These are phyloP conservation scores for Entelurus aequoreus DNA, from an alignment of 2,113 vertebrate species.

Conservation along the genomic window DNA sequence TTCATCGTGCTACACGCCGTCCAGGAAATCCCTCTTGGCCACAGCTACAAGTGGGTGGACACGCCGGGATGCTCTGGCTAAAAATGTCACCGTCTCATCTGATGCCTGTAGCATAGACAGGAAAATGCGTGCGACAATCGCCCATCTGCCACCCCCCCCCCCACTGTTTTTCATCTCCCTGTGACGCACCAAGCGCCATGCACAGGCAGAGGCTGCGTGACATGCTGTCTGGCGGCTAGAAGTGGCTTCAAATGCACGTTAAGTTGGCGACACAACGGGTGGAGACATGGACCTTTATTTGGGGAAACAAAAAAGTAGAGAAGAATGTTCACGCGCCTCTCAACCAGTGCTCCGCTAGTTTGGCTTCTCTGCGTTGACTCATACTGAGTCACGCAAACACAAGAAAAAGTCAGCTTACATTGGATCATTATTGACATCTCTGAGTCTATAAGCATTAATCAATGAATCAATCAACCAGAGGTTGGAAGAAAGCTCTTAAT, in stretches of 20 bases:
- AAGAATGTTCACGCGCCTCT: too few relatives aligned
- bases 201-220: constrained; percentile 62
- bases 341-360: too few relatives aligned
- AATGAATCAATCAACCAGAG: too few relatives aligned
- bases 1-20: constrained; percentile 11
- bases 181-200: constrained; percentile 68
- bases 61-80: constrained; percentile 40
- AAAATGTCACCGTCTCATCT: constrained; percentile 67
- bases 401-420: too few relatives aligned
- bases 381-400: too few relatives aligned
- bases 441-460: too few relatives aligned
- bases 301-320: too few relatives aligned
- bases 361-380: too few relatives aligned
- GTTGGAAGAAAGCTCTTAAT: too few relatives aligned
- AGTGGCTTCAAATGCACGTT: constrained; percentile 31
- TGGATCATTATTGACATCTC: too few relatives aligned
- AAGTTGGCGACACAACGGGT: too few relatives aligned
- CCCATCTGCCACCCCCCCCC: constrained; percentile 36
- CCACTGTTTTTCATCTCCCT: constrained; percentile 52
- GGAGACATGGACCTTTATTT: neutral
- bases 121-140: constrained; percentile 64
- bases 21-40: constrained; percentile 63
- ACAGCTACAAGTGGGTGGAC: constrained; percentile 57
- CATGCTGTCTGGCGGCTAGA: constrained; percentile 66
- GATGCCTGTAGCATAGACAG: constrained; percentile 46